A percentile compares a stretch with the other conserved stretches of the same genome.
Evolutionary conservation across 2,113 vertebrate genomes (phyloP).

Genomic region (Conger conger): DNA sequence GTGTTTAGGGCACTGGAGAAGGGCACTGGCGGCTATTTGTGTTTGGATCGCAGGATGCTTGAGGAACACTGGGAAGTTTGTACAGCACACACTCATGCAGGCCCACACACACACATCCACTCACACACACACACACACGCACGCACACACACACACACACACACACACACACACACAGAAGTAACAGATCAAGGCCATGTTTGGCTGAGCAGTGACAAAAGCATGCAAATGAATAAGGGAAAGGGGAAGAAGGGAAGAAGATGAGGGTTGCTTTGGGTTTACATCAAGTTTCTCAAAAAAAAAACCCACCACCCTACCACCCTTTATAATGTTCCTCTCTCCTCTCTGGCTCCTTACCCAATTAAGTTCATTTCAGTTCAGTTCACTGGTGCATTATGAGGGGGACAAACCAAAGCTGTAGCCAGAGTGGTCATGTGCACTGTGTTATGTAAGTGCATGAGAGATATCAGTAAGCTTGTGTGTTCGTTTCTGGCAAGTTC

Average conservation of each 20-base stretch:
- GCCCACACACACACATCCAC: not conserved
- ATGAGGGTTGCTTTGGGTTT: not conserved
- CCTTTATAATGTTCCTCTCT: not conserved
- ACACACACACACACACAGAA: not conserved
- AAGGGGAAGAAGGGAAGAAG: not conserved
- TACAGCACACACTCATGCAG: not conserved
- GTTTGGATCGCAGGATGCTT: conserved; percentile 1
- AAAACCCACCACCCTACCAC: not conserved
- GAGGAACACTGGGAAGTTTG: not conserved
- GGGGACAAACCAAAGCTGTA: not conserved
- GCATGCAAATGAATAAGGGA: not conserved
- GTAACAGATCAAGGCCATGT: not conserved
- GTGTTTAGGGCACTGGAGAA: conserved; percentile 26
- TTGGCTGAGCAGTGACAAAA: not conserved
- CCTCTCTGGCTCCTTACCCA: not conserved
- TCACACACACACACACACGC: not conserved
- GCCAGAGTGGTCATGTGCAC: not conserved
- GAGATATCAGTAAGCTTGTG: not conserved
- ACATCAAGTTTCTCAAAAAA: no score
- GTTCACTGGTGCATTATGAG: not conserved
- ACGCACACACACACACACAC: not conserved
- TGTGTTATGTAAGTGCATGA: not conserved
- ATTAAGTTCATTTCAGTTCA: not conserved
- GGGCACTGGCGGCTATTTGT: conserved; percentile 32
- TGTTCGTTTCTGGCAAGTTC: not conserved